These are phyloP conservation scores for Cephalopachus bancanus DNA, from an alignment of 2,797 vertebrate genomes.

Conservation along the genomic window DNA sequence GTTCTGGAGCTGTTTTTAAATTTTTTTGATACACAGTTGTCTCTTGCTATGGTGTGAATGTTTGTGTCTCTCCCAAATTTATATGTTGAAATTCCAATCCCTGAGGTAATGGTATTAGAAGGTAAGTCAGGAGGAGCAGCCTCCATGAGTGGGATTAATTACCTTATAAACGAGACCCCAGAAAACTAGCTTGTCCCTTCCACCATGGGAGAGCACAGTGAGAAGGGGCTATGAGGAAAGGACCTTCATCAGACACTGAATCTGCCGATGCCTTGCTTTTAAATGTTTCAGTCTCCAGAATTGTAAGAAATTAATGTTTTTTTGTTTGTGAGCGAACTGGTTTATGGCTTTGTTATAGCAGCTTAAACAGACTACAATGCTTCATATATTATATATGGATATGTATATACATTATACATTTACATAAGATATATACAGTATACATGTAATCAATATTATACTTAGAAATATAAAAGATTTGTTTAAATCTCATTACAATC, in stretches of 20 bases:
- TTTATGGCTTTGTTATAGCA: not conserved
- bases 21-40: not conserved
- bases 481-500: not conserved
- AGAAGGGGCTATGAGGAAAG: not conserved
- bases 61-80: not conserved
- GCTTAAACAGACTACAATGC: not conserved
- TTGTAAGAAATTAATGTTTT: not conserved
- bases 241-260: not conserved
- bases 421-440: not conserved
- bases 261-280: not conserved
- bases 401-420: not conserved
- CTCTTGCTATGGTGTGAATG: not conserved
- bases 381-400: not conserved
- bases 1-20: not conserved
- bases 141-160: not conserved
- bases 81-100: not conserved
- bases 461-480: not conserved
- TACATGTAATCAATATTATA: not conserved
- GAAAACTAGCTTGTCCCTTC: not conserved
- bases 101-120: not conserved
- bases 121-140: not conserved
- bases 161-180: not conserved
- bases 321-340: not conserved
- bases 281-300: not conserved
- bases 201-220: not conserved